Evolutionary conservation across 2,888 invertebrate species (phyloP), one percentile per base, ranked within the genome.

Genomic region (Adineta ricciae): DNA sequence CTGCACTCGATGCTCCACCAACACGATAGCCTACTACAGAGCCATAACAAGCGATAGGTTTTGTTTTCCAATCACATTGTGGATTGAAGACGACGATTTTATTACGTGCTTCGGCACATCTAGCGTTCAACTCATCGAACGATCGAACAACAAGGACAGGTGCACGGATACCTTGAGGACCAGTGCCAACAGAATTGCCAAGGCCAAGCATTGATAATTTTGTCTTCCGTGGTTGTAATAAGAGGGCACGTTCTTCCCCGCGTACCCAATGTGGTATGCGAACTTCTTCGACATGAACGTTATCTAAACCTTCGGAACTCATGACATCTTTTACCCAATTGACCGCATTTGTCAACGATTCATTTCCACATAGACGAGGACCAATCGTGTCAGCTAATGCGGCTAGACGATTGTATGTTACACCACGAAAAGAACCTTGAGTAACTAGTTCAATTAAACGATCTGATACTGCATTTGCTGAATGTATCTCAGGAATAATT

Each of bases 21-120:
- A 87, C 83, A 88, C 95, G 92, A 89, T 94, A 95, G 83, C 89
- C 87, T 0, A 93, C 94, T 0, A 94, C 93, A 88, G 92, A 90
- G 0, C 93, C 92, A 89, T 95, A 95, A 38, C 88, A 87, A 0
- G 86, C 86, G 88, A 88, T 90, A 16, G 87, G 90, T 87, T 94
- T 92, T n/a, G 41, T 4, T 78, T 38, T 1, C 78, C 78, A 78
- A 41, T 78, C 78, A 78, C 78, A 78, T 11, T 78, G 41, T 19
- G 78, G 41, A 89, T 94, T 94, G 89, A 92, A 95, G 2, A 95
- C 92, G 14, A 95, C 94, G 86, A 95, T 95, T 92, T 94, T 95
- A 11, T 94, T 93, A 86, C 89, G 89, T 5, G 92, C 92, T 88
- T 93, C 91, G n/a, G 90, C 88, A 0, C 92, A 89, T 83, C 92